Evolutionary conservation across 92 coral and sea anemone species (phyloP).

Genomic region (Epizoanthus ramosus): DNA sequence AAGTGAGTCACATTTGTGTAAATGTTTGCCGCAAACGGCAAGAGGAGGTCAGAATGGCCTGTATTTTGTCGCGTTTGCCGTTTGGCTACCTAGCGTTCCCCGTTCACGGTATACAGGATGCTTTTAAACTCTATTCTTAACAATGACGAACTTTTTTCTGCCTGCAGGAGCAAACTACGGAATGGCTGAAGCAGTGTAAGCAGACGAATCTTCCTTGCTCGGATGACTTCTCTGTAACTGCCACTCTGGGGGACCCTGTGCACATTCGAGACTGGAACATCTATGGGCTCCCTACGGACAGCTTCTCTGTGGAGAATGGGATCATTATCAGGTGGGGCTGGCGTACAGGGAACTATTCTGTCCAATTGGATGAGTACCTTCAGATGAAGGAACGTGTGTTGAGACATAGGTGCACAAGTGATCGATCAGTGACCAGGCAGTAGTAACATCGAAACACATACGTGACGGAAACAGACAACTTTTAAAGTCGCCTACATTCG

Average conservation of each 20-base stretch:
- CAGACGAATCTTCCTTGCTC: conserved; percentile 87
- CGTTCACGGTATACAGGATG: no score
- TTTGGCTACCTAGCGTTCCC: no score
- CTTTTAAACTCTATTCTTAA: no score
- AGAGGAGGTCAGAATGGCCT: no score
- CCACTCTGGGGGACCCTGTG: conserved; percentile 95
- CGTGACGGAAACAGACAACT: not conserved
- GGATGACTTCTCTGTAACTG: conserved; percentile 94
- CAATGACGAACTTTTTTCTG: not conserved
- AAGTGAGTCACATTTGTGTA: conserved; percentile 47
- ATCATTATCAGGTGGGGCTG: conserved; percentile 81
- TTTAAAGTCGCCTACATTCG: no score
- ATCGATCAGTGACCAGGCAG: no score
- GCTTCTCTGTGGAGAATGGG: conserved; percentile 98
- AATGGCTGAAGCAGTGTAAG: conserved; percentile 79
- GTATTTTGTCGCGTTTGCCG: no score
- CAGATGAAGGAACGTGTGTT: not conserved
- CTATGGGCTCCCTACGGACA: conserved; percentile 97
- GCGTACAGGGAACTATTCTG: not conserved
- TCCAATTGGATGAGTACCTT: not conserved
- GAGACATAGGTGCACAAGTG: not conserved
- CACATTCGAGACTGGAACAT: conserved; percentile 99
- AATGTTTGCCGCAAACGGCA: no score
- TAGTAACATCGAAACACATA: no score
- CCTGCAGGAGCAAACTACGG: conserved; percentile 76